Evolutionary conservation across 2,113 vertebrate species (phyloP), one percentile per base, ranked within the genome.

Genomic region (Zosterops lateralis): DNA sequence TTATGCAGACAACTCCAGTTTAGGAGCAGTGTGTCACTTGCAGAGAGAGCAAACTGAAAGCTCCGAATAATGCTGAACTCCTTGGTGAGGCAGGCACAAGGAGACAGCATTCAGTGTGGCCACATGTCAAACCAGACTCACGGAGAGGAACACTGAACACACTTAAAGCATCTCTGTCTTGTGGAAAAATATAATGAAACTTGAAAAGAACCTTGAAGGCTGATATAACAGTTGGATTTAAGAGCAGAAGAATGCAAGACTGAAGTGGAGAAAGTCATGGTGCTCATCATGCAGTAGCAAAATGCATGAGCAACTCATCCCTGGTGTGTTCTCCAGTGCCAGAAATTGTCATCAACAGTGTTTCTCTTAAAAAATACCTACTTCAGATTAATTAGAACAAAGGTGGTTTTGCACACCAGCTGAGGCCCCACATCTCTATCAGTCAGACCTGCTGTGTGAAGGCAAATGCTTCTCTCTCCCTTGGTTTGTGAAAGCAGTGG

Each of bases 251-350:
- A 65, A 56, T 56, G 31, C 3, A 32, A 48, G 19, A 36, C 34
- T 32, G 34, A 84, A 84, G 14, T 21, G 28, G 14, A 73, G 21
- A 53, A 68, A 70, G 21, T 44, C 2, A 2, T n/a, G 12, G 13
- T 58, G 18, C 34, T 78, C 58, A 14, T 32, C 67, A 32, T 38
- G 36, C 13, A 12, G 17, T 17, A 77, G 28, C 1, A 3, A 93
- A 93, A 74, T 3, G 3, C 4, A 1, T 0, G 5, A 84, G 34
- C 21, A 75, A 1, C 15, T 82, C 25, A 53, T n/a, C 53, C 8
- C 34, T 36, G 6, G 3, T 68, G 28, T 64, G 22, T 32, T 67
- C 44, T 76, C 34, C 15, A 3, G 74, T 67, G 64, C 40, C n/a
- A 71, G 66, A 67, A 71, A 42, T 47, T 65, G 57, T 79, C 61